Conservation (phyloP, 1,140 invertebrate species). For the Temnothorax longispinosus region DNA sequence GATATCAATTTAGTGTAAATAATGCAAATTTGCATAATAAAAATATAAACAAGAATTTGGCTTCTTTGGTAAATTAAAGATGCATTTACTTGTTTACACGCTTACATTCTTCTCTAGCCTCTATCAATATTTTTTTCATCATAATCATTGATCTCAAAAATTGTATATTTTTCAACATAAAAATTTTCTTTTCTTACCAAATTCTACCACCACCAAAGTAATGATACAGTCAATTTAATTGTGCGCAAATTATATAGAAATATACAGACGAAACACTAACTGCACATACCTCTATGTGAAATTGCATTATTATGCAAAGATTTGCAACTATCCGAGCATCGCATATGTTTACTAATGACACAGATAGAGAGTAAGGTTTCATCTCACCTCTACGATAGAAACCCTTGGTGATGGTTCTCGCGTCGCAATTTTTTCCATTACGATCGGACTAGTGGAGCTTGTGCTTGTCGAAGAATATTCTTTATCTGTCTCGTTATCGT, state of each 20-base stretch:
- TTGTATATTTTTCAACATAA: not conserved
- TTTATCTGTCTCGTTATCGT: conserved; percentile 76
- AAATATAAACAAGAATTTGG: not conserved
- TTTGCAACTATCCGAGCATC: not conserved
- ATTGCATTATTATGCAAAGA: conserved; percentile 17
- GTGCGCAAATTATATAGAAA: conserved; percentile 27
- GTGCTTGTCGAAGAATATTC: conserved; percentile 74
- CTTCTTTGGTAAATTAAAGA: conserved; percentile 24
- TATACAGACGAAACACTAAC: conserved; percentile 46
- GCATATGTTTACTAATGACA: conserved; percentile 33
- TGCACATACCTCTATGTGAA: not conserved
- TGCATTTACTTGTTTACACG: conserved; percentile 22
- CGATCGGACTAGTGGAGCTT: conserved; percentile 71
- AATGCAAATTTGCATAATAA: conserved; percentile 13
- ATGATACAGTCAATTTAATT: conserved; percentile 18
- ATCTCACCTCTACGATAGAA: conserved; percentile 81
- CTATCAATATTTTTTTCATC: not conserved
- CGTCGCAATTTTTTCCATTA: conserved; percentile 69
- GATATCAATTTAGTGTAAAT: conserved; percentile 16
- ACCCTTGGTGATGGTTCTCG: conserved; percentile 78
- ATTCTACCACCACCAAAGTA: conserved; percentile 67
- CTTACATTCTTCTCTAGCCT: not conserved
- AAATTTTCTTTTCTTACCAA: conserved; percentile 16
- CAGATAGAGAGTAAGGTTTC: conserved; percentile 44
- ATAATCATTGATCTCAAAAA: not conserved